Percentiles rank a stretch among this genome's conserved stretches.
These are phyloP conservation scores for Cyphomyrus plagiostoma DNA, from an alignment of 2,113 vertebrate genomes.

Conservation along the genomic window DNA sequence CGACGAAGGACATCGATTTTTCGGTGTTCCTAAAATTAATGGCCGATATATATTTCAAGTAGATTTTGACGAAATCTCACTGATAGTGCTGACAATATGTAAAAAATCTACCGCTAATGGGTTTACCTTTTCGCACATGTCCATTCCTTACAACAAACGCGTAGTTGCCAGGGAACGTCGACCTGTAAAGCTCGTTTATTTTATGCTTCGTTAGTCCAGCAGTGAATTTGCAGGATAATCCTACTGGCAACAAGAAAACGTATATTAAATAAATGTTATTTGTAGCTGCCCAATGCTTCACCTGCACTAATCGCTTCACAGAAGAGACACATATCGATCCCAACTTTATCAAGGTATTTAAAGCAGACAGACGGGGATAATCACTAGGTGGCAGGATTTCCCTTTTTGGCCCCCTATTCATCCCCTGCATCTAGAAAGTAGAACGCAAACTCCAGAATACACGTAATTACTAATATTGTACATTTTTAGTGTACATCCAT, in stretches of 20 bases:
- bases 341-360: neutral
- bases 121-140: neutral
- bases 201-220: neutral
- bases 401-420: neutral
- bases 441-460: neutral
- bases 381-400: slow-evolving; percentile 25
- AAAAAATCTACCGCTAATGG: neutral
- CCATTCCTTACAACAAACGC: neutral
- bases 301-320: neutral
- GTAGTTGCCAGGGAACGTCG: neutral
- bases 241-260: neutral
- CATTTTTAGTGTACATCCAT: neutral
- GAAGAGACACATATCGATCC: neutral
- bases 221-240: neutral
- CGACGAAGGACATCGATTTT: slow-evolving; percentile 6
- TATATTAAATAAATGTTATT: neutral
- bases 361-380: neutral
- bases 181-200: neutral
- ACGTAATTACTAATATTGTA: neutral
- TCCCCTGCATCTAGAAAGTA: neutral
- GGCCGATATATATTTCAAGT: neutral
- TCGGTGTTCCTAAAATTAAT: neutral
- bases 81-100: neutral
- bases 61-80: neutral
- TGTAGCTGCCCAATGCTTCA: neutral